A percentile compares a stretch with the other conserved stretches of the same genome.
Evolutionary conservation across 2,113 vertebrate species (phyloP).

Genomic region (Anser cygnoides): DNA sequence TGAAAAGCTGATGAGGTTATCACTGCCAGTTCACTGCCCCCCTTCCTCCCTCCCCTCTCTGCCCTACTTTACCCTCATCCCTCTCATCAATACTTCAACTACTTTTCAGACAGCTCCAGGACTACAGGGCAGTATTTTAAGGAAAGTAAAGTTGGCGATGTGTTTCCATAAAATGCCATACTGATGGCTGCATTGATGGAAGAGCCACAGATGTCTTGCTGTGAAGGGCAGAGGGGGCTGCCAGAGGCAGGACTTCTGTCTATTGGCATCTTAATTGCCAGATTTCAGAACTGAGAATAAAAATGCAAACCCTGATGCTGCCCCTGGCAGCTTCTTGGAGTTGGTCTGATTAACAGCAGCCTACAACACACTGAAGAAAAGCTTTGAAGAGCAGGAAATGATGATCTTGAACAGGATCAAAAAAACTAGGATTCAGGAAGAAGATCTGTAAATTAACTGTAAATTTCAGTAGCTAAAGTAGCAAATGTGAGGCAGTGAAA

Average conservation of each 20-base stretch:
- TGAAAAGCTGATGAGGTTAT: conserved; percentile 19
- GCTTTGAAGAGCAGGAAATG: conserved; percentile 14
- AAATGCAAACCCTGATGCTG: conserved; percentile 46
- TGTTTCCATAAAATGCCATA: conserved; percentile 14
- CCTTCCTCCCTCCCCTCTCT: neutral
- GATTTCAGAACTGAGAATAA: conserved; percentile 45
- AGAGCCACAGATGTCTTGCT: conserved; percentile 22
- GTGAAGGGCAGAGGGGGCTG: conserved; percentile 38
- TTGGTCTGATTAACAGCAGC: neutral
- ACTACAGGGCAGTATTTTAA: conserved; percentile 34
- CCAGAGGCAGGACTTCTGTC: conserved; percentile 59
- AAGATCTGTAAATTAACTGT: neutral
- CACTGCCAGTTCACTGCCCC: neutral
- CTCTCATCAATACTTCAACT: conserved; percentile 12
- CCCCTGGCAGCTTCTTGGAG: neutral
- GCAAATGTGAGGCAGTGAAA: neutral
- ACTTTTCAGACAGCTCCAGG: conserved; percentile 8
- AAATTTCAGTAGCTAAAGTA: neutral
- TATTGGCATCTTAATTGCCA: conserved; percentile 51
- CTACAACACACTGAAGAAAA: neutral
- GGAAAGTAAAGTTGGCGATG: neutral
- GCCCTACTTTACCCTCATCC: conserved; percentile 18
- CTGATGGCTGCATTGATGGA: conserved; percentile 36
- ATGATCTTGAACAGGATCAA: neutral
- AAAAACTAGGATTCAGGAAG: neutral